Evolutionary conservation across 2,888 invertebrate species (phyloP).

Genomic region (Amphipyra tragopoginis): DNA sequence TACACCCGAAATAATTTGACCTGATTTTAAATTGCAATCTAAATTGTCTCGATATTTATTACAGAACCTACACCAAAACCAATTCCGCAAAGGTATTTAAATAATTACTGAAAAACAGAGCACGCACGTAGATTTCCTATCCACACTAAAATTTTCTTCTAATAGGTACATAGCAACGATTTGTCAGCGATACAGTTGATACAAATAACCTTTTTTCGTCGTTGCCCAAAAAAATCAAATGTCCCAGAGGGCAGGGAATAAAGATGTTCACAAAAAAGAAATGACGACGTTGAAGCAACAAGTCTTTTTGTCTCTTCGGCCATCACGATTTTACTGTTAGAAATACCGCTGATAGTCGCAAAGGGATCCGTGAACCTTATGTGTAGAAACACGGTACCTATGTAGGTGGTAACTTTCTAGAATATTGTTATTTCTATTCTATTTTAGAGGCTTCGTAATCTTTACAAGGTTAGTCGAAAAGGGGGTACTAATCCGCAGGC

Average conservation of each 20-base stretch:
- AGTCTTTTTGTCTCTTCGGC: conserved; percentile 51
- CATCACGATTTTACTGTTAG: conserved; percentile 15
- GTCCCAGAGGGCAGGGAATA: conserved; percentile 44
- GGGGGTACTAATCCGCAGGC: too few species aligned
- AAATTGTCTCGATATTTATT: too few species aligned
- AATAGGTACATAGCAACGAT: conserved; percentile 22
- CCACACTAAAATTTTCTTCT: conserved; percentile 10
- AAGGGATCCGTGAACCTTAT: conserved; percentile 7
- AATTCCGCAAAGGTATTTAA: too few species aligned
- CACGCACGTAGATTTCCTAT: background rate
- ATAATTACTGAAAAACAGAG: background rate
- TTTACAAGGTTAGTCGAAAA: too few species aligned
- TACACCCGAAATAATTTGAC: too few species aligned
- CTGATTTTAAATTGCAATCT: too few species aligned
- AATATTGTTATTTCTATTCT: background rate
- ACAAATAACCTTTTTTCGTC: conserved; percentile 38
- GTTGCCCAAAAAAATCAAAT: conserved; percentile 33
- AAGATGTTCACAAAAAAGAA: conserved; percentile 57
- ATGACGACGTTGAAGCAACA: conserved; percentile 64
- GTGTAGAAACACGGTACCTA: background rate
- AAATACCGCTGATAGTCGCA: conserved; percentile 17
- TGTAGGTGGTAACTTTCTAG: background rate
- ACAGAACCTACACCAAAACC: too few species aligned
- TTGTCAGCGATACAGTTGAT: conserved; percentile 36
- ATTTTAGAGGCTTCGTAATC: background rate